Conservation (phyloP, 2,113 vertebrate genomes). For the Trogon melanurus region DNA sequence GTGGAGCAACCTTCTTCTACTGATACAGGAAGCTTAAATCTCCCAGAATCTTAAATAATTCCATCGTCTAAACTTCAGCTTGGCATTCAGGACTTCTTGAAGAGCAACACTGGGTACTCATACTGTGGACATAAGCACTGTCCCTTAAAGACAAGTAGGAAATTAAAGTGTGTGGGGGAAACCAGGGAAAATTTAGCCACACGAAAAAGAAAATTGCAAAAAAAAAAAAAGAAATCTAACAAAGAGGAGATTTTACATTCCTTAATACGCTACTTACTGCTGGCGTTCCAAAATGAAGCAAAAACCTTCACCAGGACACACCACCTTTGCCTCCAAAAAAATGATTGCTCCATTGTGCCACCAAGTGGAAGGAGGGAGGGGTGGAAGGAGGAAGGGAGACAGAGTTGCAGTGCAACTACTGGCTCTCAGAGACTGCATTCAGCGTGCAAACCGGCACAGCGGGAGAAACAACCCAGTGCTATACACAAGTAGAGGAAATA, state of each 20-base stretch:
- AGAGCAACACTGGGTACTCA: not conserved
- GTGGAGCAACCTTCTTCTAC: not conserved
- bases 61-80: not conserved
- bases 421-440: not conserved
- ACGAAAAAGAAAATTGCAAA: not conserved
- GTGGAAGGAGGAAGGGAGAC: not conserved
- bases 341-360: not conserved
- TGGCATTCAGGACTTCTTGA: not conserved
- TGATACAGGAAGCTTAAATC: not conserved
- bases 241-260: not conserved
- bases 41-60: not conserved
- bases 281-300: not conserved
- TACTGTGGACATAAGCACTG: not conserved
- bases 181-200: not conserved
- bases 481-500: not conserved
- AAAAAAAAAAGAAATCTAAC: not conserved
- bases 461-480: not conserved
- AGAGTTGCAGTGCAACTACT: not conserved
- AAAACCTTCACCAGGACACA: rapidly evolving
- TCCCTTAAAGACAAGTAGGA: not conserved
- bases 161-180: not conserved
- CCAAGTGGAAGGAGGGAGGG: not conserved
- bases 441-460: not conserved
- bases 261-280: too few relatives aligned
- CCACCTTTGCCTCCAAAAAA: not conserved